Conservation (phyloP, 2,888 invertebrate species). For the Mesoligia furuncula region DNA sequence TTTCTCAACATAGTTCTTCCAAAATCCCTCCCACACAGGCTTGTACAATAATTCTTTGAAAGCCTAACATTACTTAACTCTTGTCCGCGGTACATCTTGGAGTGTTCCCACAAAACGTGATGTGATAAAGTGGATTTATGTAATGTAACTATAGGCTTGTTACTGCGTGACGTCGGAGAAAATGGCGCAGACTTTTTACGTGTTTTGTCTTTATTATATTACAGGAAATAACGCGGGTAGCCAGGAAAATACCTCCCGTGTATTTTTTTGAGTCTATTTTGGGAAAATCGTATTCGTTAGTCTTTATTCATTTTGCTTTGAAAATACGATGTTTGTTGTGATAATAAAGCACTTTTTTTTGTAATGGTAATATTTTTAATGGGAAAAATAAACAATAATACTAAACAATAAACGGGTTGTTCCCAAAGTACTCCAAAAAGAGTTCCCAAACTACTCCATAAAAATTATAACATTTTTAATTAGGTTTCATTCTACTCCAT, state of each 20-base stretch:
- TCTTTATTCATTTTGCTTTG: slow-evolving; percentile 5
- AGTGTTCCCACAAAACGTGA: slow-evolving; percentile 58
- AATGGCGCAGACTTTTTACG: slow-evolving; percentile 36
- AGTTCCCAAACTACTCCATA: too few species aligned
- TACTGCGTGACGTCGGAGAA: slow-evolving; percentile 31
- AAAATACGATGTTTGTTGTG: not conserved
- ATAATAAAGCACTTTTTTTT: not conserved
- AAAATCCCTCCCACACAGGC: slow-evolving; percentile 25
- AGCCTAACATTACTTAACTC: slow-evolving; percentile 69
- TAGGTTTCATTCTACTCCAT: too few species aligned
- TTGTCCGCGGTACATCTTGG: slow-evolving; percentile 54
- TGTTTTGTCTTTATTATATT: slow-evolving; percentile 52
- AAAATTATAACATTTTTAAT: too few species aligned
- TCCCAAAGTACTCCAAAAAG: too few species aligned
- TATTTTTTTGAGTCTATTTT: slow-evolving; percentile 14
- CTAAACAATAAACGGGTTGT: too few species aligned
- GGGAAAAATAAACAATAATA: too few species aligned
- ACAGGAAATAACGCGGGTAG: slow-evolving; percentile 13
- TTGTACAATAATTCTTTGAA: slow-evolving; percentile 62
- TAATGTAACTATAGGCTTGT: slow-evolving; percentile 45
- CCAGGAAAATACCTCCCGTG: not conserved
- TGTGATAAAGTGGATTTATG: slow-evolving; percentile 59
- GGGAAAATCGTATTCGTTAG: not conserved
- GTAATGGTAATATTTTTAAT: not conserved
- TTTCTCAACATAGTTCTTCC: slow-evolving; percentile 10